Evolutionary conservation across 2,113 vertebrate genomes (phyloP).

Genomic region (Camelus dromedarius): DNA sequence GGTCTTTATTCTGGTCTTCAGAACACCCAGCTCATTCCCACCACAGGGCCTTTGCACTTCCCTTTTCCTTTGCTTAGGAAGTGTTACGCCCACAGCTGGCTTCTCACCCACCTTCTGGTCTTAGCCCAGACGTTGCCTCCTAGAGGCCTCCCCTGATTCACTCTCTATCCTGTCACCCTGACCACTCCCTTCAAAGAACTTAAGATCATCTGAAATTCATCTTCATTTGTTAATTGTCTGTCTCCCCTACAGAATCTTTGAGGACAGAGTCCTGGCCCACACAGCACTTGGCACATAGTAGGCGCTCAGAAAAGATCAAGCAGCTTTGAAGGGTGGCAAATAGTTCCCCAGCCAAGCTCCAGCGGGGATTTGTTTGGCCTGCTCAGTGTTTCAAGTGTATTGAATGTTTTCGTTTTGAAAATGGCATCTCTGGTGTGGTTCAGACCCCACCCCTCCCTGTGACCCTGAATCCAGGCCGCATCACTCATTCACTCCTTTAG

Average conservation of each 20-base stretch:
- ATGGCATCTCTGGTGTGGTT: fast-evolving
- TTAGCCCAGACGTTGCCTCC: not conserved
- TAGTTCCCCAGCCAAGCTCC: not conserved
- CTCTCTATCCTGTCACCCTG: not conserved
- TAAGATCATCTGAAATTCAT: not conserved
- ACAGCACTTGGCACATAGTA: not conserved
- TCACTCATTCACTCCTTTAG: not conserved
- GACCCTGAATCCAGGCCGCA: not conserved
- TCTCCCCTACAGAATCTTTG: not conserved
- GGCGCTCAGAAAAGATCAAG: not conserved
- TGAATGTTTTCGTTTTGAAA: not conserved
- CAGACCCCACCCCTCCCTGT: not conserved
- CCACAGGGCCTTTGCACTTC: slow-evolving; percentile 51
- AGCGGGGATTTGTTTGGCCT: not conserved
- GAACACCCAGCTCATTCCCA: not conserved
- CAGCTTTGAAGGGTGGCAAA: not conserved
- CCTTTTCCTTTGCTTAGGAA: not conserved
- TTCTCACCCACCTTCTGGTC: not conserved
- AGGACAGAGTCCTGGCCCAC: not conserved
- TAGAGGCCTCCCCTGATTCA: not conserved
- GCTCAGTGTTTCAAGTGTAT: not conserved
- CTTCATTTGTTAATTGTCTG: not conserved
- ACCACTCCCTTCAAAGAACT: not conserved
- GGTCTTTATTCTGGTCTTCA: not conserved
- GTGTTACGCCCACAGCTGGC: not conserved